phyloP scores from a whole-genome alignment of 23 tunicate species.

The Ascidia mentula region DNA sequence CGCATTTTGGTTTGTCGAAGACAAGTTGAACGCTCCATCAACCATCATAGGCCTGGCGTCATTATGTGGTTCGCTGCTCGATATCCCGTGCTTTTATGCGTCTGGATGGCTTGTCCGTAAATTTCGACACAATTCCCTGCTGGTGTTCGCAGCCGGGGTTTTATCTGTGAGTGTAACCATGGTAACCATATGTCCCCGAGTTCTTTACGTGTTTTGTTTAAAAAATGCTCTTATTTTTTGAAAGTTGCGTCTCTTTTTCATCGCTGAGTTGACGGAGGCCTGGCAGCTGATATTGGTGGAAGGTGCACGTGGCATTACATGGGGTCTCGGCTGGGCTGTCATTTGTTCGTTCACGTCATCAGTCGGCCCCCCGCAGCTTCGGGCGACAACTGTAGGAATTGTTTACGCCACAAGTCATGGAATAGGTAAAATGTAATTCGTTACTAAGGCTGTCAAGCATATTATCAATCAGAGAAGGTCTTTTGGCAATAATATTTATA shows the following conservation, averaged over 20 bases:
- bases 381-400: constrained; percentile 3
- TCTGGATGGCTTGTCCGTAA: constrained; percentile 24
- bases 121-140: constrained; percentile 21
- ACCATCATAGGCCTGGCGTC: neutral
- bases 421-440: neutral
- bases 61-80: constrained; percentile 25
- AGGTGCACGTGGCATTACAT: constrained; percentile 4
- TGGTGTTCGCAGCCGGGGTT: too few species aligned
- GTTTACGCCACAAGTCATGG: constrained; percentile 19
- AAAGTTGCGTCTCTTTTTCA: neutral
- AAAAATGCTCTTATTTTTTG: too few species aligned
- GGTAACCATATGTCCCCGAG: too few species aligned
- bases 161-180: too few species aligned
- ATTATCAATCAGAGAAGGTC: too few species aligned
- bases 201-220: too few species aligned
- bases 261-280: neutral
- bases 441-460: too few species aligned
- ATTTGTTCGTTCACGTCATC: constrained; percentile 3
- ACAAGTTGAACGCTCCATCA: constrained; percentile 11
- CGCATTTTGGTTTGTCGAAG: constrained; percentile 33
- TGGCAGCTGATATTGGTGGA: constrained; percentile 2
- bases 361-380: neutral
- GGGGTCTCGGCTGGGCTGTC: constrained; percentile 13
- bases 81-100: constrained; percentile 24
- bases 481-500: too few species aligned